Base-by-base conservation (phyloP, 1,140 invertebrate species). In the Stenopsyche tienmushanensis region DNA sequence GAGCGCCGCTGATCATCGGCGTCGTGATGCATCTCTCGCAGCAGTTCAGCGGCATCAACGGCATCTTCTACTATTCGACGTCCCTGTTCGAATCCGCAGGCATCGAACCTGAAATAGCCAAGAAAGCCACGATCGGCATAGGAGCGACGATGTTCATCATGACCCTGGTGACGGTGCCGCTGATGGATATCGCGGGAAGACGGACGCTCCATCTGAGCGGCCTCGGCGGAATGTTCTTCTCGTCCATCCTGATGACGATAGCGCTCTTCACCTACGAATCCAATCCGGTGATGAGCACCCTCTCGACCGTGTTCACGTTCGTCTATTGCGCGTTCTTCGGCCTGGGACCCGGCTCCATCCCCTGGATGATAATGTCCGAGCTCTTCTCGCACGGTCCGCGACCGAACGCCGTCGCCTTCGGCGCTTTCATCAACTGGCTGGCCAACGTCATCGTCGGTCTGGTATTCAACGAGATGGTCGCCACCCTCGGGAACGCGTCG, bases 351-450 rank as follows among this genome's bases (percentile, higher is more conserved):
- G 91, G 94, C 60, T 94, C 94, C 1, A 97, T 98, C 73, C 95
- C 96, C 0, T 98, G 95, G 95, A 92, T 98, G 88, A 97, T 97
- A 70, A 92, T 95, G 29, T 93, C 94, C 8, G 96, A 98, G 77
- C 81, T 98, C 55, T 98, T 98, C 78, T 90, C 93, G 2, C 95
- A 97, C 78, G 93, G 92, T 41, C 90, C 95, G 15, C 83, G 95
- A 67, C 92, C 94, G 20, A 92, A 93, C 18, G 96, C 96, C 58
- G 96, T 97, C 83, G 95, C 93, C 71, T 90, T 98, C 52, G 93
- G 94, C 20, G 94, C 96, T 9, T 84, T 97, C 18, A 89, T 96
- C 75, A 98, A 98, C 80, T 98, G 96, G 96, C 85, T 93, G 55
- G 91, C 92, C 60, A 98, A 96, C 81, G 97, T 97, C 78, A 78